Evolutionary conservation across 2,888 invertebrate genomes (phyloP).

Genomic region (Zaprionus obscuricornis): DNA sequence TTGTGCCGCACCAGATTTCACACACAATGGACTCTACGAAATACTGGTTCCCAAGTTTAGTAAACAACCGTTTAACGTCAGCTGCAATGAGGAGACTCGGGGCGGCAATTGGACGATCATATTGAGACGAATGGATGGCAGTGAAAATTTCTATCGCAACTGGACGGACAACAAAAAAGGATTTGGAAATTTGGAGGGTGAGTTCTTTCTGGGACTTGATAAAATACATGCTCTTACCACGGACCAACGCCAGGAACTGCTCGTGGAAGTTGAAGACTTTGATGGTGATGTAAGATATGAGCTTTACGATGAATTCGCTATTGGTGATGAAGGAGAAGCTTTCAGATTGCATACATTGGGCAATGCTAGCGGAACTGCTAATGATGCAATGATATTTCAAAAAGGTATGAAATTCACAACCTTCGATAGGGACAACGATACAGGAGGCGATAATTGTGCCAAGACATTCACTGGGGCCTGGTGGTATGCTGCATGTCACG

Average conservation of each 20-base stretch:
- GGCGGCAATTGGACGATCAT: constrained; percentile 38
- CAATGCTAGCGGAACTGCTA: constrained; percentile 23
- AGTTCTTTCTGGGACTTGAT: constrained; percentile 45
- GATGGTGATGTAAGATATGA: constrained; percentile 18
- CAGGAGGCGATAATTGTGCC: no score
- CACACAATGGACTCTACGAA: constrained; percentile 15
- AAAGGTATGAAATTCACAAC: constrained; percentile 36
- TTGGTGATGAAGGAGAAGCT: constrained; percentile 19
- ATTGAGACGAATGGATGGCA: constrained; percentile 37
- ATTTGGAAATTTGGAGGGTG: constrained; percentile 36
- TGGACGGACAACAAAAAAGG: constrained; percentile 43
- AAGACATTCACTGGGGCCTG: no score
- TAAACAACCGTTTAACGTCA: constrained; percentile 35
- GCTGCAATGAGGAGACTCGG: constrained; percentile 27
- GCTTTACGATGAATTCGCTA: constrained; percentile 29
- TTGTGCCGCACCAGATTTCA: constrained; percentile 14
- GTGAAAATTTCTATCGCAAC: constrained; percentile 35
- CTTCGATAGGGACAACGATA: no score
- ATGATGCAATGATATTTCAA: constrained; percentile 35
- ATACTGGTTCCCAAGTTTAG: constrained; percentile 17
- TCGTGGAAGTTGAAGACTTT: constrained; percentile 29
- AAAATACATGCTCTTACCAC: constrained; percentile 31
- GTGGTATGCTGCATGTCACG: no score
- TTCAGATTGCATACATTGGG: constrained; percentile 26
- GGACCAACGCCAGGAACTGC: constrained; percentile 22